Percentiles rank a stretch among this genome's conserved stretches.
Conservation (phyloP, 2,797 vertebrate genomes). For the Masticophis lateralis region DNA sequence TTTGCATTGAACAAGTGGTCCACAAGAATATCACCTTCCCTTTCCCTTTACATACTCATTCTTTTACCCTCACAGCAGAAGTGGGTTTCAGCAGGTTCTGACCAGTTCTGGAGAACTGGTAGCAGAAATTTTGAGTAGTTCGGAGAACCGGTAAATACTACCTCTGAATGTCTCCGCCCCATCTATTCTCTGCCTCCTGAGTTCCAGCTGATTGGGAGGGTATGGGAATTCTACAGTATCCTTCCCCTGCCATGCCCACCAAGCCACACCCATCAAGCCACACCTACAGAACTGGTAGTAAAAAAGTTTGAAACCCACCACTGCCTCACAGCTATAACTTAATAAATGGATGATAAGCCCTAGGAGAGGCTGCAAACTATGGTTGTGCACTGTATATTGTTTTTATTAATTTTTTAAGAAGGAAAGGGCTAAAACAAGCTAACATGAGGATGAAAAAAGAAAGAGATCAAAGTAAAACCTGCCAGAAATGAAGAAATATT, state of each 20-base stretch:
- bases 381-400: not conserved
- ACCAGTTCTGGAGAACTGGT: no score
- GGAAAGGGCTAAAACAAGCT: not conserved
- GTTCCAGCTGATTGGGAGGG: no score
- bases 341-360: not conserved
- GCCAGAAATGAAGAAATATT: not conserved
- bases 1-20: not conserved
- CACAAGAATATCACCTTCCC: not conserved
- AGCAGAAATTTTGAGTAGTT: no score
- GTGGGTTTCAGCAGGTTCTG: no score
- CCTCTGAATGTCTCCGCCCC: no score
- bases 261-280: no score
- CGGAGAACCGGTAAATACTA: no score
- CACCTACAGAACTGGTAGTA: no score
- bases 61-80: not conserved
- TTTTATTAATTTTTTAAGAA: not conserved
- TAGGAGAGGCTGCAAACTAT: not conserved
- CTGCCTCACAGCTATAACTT: not conserved
- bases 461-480: not conserved
- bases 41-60: not conserved
- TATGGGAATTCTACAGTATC: no score
- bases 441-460: not conserved
- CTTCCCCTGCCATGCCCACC: no score
- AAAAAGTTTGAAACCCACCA: no score
- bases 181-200: no score